A percentile compares a stretch with the other conserved stretches of the same genome.
Evolutionary conservation across 2,797 vertebrate species (phyloP).

Genomic region (Phylloscopus collybita): DNA sequence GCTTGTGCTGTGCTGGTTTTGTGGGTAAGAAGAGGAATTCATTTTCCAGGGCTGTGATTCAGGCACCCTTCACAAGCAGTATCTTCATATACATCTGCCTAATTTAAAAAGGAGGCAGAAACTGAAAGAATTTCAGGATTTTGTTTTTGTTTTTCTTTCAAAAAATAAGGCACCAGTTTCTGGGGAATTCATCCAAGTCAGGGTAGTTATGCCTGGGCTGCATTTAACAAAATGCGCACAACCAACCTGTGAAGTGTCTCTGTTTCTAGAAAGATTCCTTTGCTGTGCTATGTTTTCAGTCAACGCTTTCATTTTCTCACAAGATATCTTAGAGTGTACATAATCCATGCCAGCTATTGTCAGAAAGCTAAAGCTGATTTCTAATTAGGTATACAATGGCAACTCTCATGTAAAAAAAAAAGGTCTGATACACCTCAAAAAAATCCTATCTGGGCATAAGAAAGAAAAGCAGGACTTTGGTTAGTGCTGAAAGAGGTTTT

Average conservation of each 20-base stretch:
- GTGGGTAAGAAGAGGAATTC: constrained; percentile 54
- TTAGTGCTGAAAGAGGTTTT: not conserved
- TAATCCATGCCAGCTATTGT: constrained; percentile 25
- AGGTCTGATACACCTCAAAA: constrained; percentile 23
- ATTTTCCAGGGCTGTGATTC: constrained; percentile 34
- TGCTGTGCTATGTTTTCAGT: constrained; percentile 36
- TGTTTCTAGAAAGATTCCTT: constrained; percentile 36
- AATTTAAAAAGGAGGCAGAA: not conserved
- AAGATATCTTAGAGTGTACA: constrained; percentile 22
- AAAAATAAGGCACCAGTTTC: not conserved
- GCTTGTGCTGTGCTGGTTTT: constrained; percentile 57
- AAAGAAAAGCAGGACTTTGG: not conserved
- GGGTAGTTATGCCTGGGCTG: not conserved
- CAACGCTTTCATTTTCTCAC: constrained; percentile 64
- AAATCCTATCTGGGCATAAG: not conserved
- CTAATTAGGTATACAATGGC: constrained; percentile 24
- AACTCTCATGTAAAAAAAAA: constrained; percentile 11
- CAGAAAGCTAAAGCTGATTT: constrained; percentile 35
- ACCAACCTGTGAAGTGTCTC: constrained; percentile 2
- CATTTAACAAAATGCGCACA: not conserved
- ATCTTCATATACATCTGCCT: not conserved
- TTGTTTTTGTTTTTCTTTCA: not conserved
- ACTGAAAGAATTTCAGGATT: not conserved
- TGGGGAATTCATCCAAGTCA: not conserved
- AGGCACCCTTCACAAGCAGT: constrained; percentile 31